Percentiles rank a stretch among this genome's conserved stretches.
Conservation (phyloP, 2,888 invertebrate genomes). For the Silvanus unidentatus region DNA sequence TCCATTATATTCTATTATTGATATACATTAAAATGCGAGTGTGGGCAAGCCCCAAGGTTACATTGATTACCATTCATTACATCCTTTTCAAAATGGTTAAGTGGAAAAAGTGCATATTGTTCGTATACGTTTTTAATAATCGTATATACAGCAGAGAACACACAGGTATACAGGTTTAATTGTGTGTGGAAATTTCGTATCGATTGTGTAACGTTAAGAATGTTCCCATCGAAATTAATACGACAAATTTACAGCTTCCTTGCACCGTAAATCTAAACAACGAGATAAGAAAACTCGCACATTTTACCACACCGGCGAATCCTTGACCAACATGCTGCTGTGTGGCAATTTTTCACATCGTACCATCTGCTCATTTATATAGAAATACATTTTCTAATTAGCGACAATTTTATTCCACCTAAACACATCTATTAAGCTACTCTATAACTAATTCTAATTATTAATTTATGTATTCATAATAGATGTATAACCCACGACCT, state of each 20-base stretch:
- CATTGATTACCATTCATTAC: constrained; percentile 33
- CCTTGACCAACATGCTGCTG: constrained; percentile 1
- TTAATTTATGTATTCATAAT: constrained; percentile 10
- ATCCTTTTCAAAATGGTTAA: constrained; percentile 21
- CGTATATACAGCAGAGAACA: too few species aligned
- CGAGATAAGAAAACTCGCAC: too few species aligned
- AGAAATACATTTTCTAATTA: not conserved
- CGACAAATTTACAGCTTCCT: too few species aligned
- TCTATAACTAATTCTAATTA: not conserved
- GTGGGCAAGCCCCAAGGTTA: constrained; percentile 34
- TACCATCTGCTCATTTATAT: too few species aligned
- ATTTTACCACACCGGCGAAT: not conserved
- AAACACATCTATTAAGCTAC: too few species aligned
- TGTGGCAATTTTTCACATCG: constrained; percentile 2
- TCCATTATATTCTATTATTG: constrained; percentile 34
- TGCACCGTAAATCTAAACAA: too few species aligned
- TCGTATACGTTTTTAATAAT: too few species aligned
- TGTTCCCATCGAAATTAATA: too few species aligned
- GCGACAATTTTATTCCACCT: not conserved
- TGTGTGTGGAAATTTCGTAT: too few species aligned
- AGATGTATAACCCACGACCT: constrained; percentile 9
- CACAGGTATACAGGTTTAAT: too few species aligned
- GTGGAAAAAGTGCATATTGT: constrained; percentile 9
- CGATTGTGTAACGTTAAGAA: too few species aligned
- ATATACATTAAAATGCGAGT: constrained; percentile 36